phyloP scores from a whole-genome alignment of 2,888 invertebrate species.

The Apotomis turbidana region DNA sequence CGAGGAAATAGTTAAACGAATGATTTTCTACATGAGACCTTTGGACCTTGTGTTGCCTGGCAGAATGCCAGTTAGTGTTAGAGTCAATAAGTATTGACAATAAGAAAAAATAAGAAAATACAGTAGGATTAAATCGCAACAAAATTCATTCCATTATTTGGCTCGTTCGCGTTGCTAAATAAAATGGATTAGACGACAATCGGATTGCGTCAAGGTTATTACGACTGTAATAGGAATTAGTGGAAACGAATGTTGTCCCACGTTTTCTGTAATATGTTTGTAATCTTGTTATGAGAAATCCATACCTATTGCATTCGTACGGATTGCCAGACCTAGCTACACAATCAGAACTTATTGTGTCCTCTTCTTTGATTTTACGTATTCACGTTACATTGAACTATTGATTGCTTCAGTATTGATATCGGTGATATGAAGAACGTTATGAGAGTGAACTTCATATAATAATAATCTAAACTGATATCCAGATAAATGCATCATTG shows the following conservation, averaged over 20 bases:
- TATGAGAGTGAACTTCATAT: too few species aligned
- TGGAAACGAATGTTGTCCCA: slow-evolving; percentile 44
- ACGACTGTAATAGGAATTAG: slow-evolving; percentile 50
- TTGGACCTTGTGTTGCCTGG: too few species aligned
- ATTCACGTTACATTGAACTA: too few species aligned
- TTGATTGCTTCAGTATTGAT: too few species aligned
- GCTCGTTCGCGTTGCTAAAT: slow-evolving; percentile 7
- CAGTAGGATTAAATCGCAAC: background rate
- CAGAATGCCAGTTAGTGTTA: too few species aligned
- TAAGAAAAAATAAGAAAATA: background rate
- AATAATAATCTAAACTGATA: too few species aligned
- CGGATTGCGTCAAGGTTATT: slow-evolving; percentile 48
- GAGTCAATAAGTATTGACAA: too few species aligned
- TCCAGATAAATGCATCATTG: too few species aligned
- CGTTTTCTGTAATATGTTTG: slow-evolving; percentile 51
- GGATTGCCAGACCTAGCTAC: slow-evolving; percentile 18
- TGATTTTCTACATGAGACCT: too few species aligned
- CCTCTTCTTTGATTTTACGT: too few species aligned
- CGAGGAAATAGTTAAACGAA: too few species aligned
- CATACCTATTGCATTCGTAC: slow-evolving; percentile 38
- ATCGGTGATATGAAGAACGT: too few species aligned
- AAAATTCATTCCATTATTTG: background rate
- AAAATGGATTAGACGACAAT: slow-evolving; percentile 54
- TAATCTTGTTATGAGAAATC: slow-evolving; percentile 42
- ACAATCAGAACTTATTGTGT: background rate